phyloP scores from a whole-genome alignment of 1,140 invertebrate species.

The Dolichoris vasculosae region DNA sequence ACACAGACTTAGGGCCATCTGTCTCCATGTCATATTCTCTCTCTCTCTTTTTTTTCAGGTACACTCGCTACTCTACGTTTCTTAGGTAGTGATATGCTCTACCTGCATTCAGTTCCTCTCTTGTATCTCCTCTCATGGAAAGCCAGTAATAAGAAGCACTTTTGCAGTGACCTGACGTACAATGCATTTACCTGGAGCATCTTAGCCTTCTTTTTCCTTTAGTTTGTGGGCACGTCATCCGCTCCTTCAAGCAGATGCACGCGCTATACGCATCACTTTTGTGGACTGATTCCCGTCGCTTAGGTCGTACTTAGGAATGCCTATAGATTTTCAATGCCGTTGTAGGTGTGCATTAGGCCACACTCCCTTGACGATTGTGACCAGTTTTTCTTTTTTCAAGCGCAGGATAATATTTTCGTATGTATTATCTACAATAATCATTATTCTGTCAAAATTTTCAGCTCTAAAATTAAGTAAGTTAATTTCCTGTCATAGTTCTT shows the following conservation, averaged over 20 bases:
- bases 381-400: not conserved
- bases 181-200: conserved; percentile 17
- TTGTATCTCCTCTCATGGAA: too few relatives aligned
- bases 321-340: too few relatives aligned
- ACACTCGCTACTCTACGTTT: not conserved
- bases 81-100: conserved; percentile 13
- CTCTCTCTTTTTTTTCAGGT: not conserved
- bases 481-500: too few relatives aligned
- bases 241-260: not conserved
- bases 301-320: too few relatives aligned
- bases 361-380: too few relatives aligned
- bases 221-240: too few relatives aligned
- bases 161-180: not conserved
- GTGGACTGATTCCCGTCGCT: not conserved
- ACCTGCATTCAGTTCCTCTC: conserved; percentile 9
- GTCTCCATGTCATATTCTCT: not conserved
- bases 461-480: too few relatives aligned
- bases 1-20: conserved; percentile 29
- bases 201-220: not conserved
- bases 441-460: too few relatives aligned
- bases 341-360: too few relatives aligned
- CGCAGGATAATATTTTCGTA: too few relatives aligned
- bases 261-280: not conserved
- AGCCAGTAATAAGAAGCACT: conserved; percentile 15
- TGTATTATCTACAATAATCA: too few relatives aligned